Conservation (phyloP, 2,113 vertebrate genomes). For the Toxotes chatareus region DNA sequence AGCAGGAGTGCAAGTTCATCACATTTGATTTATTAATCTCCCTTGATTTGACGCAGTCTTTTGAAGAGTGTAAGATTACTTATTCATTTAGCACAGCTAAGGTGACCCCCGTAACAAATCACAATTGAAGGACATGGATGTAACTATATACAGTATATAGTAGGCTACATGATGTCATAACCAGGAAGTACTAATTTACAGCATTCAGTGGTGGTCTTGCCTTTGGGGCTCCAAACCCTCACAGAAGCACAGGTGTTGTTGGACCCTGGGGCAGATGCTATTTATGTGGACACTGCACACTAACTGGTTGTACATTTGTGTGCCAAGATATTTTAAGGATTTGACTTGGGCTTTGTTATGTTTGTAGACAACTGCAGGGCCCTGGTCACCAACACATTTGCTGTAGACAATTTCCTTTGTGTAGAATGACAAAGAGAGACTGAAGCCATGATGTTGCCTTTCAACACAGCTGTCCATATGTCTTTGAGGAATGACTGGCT, state of each 20-base stretch:
- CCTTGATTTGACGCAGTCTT: background rate
- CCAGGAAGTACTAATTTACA: conserved; percentile 25
- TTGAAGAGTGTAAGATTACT: background rate
- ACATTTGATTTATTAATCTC: background rate
- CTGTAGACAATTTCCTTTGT: conserved; percentile 22
- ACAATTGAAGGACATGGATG: conserved; percentile 13
- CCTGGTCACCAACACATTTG: background rate
- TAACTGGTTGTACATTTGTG: conserved; percentile 29
- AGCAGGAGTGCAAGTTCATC: background rate
- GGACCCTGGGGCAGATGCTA: background rate
- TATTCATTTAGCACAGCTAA: background rate
- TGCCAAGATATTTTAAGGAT: conserved; percentile 42
- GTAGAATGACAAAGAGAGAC: background rate
- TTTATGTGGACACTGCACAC: conserved; percentile 36
- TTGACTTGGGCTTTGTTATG: conserved; percentile 20
- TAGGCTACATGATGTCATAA: background rate
- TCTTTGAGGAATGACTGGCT: background rate
- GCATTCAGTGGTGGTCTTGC: conserved; percentile 11
- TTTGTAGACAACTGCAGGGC: conserved; percentile 29
- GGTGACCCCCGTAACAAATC: background rate
- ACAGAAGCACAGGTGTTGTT: conserved; percentile 25
- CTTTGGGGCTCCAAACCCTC: conserved; percentile 8
- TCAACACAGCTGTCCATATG: conserved; percentile 5
- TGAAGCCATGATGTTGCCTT: too few relatives aligned
- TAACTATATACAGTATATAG: background rate